Conservation (phyloP, 2,113 vertebrate species). For the Indicator indicator region DNA sequence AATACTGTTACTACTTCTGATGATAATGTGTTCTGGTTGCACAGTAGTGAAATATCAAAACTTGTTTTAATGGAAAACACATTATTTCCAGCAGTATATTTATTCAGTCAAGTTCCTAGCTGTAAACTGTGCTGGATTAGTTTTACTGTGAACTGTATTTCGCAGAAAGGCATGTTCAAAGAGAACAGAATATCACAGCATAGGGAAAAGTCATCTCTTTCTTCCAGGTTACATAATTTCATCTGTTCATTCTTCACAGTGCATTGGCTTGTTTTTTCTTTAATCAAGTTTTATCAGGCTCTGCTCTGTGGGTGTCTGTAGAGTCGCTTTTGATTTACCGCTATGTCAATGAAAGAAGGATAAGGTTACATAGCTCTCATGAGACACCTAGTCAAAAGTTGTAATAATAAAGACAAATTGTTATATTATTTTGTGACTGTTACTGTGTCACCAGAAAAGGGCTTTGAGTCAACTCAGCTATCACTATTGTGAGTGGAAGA, state of each 20-base stretch:
- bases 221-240: background rate
- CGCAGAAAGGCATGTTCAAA: background rate
- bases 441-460: background rate
- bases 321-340: background rate
- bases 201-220: background rate
- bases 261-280: background rate
- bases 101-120: background rate
- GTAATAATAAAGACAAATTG: conserved; percentile 2
- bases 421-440: background rate
- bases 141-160: background rate
- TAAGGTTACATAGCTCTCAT: background rate
- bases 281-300: background rate
- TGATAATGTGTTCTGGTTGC: background rate
- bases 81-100: background rate
- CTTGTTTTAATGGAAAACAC: background rate
- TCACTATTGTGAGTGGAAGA: background rate
- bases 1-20: background rate
- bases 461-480: background rate
- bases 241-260: background rate
- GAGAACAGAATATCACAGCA: background rate
- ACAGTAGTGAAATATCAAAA: background rate
- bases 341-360: background rate
- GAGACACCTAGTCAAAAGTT: background rate
- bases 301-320: background rate
- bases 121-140: background rate